Evolutionary conservation across 2,888 invertebrate species (phyloP), one percentile per base, ranked within the genome.

Genomic region (Coenonympha glycerion): DNA sequence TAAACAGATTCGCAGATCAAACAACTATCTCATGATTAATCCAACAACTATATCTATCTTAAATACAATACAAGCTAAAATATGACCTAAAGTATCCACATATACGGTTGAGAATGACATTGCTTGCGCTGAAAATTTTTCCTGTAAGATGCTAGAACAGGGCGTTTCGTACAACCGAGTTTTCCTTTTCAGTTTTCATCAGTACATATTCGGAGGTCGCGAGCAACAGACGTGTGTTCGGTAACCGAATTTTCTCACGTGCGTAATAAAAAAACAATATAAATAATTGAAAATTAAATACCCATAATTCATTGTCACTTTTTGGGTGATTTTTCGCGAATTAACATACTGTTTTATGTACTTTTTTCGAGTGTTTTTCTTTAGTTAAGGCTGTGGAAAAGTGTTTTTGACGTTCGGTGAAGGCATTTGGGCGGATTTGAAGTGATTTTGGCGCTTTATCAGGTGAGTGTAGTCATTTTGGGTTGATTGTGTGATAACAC

Each of bases 21-120:
- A 55, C 49, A 56, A 53, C 53, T 52, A 49, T 55, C 26, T 37
- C 26, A 50, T 55, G 55, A 56, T 56, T 56, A 56, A 56, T 47
- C 53, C 50, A 37, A 11, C 16, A 40, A 39, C 44, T 50, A 48
- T 48, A 44, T 48, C 6, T 15, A 11, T 24, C 11, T n/a, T 34
- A 16, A 36, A 47, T 31, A 6, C n/a, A 6, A 6, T 3, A 1
- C 15, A 18, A 28, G 50, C 1, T 3, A 39, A 8, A 47, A 41
- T 44, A 18, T 53, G 16, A 13, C 18, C 44, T 36, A 41, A 39
- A 47, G 2, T 4, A 6, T 0, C 1, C 22, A 19, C 1, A 1
- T 1, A 21, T 50, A 56, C 47, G 53, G 26, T 39, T 18, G 40
- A 45, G 45, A 56, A 45, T 50, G 3, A 16, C 15, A 22, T 24